Evolutionary conservation across 2,888 invertebrate genomes (phyloP).

Genomic region (Elmis aenea): DNA sequence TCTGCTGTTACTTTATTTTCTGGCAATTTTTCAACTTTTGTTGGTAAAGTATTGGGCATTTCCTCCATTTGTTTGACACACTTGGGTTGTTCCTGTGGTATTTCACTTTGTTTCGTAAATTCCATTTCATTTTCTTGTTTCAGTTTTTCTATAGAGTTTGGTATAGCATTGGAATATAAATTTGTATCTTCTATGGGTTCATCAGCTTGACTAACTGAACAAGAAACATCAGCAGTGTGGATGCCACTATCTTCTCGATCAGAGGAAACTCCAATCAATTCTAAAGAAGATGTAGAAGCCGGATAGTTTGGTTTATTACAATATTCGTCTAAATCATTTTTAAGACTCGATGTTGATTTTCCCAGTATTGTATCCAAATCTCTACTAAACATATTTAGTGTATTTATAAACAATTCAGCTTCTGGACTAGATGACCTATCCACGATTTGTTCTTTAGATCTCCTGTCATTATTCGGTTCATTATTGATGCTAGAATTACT

Average conservation of each 20-base stretch:
- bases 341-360: constrained; percentile 54
- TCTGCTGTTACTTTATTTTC: no score
- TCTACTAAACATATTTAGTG: constrained; percentile 40
- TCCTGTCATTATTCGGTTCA: constrained; percentile 15
- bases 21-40: no score
- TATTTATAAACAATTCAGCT: constrained; percentile 49
- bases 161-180: constrained; percentile 35
- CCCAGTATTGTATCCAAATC: constrained; percentile 44
- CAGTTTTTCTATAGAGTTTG: constrained; percentile 37
- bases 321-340: constrained; percentile 44
- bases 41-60: constrained; percentile 30
- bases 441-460: constrained; percentile 25
- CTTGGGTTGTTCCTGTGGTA: constrained; percentile 9
- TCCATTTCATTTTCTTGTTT: constrained; percentile 26
- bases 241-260: constrained; percentile 76
- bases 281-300: constrained; percentile 53
- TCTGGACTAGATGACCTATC: constrained; percentile 52
- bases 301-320: no score
- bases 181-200: constrained; percentile 58
- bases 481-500: constrained; percentile 24
- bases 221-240: constrained; percentile 73
- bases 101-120: constrained; percentile 3
- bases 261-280: constrained; percentile 54
- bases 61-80: constrained; percentile 14
- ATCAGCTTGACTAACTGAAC: constrained; percentile 67